phyloP scores from a whole-genome alignment of 2,113 vertebrate genomes.

The Phyllostomus hastatus region DNA sequence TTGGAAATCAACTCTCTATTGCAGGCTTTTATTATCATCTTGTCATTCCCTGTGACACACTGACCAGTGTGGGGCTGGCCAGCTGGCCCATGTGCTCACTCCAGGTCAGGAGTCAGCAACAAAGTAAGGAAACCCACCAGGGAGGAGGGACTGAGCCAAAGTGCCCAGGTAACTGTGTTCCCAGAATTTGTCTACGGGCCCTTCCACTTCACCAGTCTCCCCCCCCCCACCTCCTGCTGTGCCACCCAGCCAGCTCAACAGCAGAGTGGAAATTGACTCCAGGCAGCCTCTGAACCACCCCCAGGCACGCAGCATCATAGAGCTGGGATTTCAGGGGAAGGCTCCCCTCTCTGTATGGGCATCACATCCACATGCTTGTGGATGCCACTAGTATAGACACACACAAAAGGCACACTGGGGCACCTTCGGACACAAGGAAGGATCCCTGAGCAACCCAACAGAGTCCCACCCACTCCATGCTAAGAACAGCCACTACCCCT shows the following conservation, averaged over 20 bases:
- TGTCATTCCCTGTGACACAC: background rate
- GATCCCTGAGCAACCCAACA: background rate
- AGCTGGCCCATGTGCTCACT: background rate
- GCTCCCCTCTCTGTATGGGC: too few relatives aligned
- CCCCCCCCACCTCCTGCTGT: background rate
- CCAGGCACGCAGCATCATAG: background rate
- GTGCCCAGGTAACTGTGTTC: background rate
- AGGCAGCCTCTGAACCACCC: background rate
- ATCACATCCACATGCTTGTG: rapidly evolving
- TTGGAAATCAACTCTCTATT: background rate
- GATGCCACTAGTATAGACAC: background rate
- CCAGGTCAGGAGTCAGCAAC: background rate
- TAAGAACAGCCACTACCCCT: too few relatives aligned
- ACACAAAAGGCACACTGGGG: background rate
- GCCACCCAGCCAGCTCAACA: background rate
- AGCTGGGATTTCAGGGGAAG: background rate
- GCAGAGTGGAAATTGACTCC: background rate
- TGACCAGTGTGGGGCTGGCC: background rate
- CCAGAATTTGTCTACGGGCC: background rate
- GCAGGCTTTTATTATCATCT: background rate
- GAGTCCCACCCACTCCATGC: background rate
- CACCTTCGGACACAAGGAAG: background rate
- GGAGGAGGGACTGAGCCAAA: background rate
- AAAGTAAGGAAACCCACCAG: background rate
- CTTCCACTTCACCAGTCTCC: background rate